phyloP scores from a whole-genome alignment of 2,113 vertebrate genomes.

The Semicossyphus pulcher region DNA sequence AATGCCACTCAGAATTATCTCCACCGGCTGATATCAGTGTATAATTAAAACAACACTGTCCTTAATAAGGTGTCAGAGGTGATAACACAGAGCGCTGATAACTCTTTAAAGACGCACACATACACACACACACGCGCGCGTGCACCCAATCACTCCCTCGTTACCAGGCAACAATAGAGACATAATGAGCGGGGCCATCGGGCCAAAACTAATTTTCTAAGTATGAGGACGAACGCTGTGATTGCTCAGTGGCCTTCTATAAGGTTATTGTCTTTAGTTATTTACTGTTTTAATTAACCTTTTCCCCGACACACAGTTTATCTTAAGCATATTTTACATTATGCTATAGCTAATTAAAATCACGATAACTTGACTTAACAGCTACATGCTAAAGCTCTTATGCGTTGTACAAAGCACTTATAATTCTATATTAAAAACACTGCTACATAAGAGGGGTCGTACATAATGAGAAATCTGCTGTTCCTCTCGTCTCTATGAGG shows the following conservation, averaged over 20 bases:
- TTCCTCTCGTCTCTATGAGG: rapidly evolving
- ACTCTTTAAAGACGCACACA: constrained; percentile 52
- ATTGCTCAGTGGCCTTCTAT: constrained; percentile 51
- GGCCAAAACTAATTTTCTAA: constrained; percentile 70
- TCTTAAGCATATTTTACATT: constrained; percentile 32
- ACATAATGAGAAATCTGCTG: neutral
- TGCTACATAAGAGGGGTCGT: neutral
- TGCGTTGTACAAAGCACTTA: neutral
- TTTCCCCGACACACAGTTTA: constrained; percentile 7
- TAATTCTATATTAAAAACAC: neutral
- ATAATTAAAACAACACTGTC: constrained; percentile 75
- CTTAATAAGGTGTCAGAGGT: constrained; percentile 71
- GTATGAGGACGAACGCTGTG: constrained; percentile 52
- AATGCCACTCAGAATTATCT: constrained; percentile 73
- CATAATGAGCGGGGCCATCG: constrained; percentile 64
- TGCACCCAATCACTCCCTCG: constrained; percentile 37
- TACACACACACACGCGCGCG: constrained; percentile 20
- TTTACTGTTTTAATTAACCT: constrained; percentile 65
- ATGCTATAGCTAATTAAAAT: neutral
- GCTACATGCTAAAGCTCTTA: neutral
- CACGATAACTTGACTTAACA: neutral
- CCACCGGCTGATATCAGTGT: constrained; percentile 50
- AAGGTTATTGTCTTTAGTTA: constrained; percentile 68
- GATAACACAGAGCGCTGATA: constrained; percentile 62
- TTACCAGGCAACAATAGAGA: constrained; percentile 66